Conservation (phyloP, 2,888 invertebrate genomes). For the Lasius platythorax region DNA sequence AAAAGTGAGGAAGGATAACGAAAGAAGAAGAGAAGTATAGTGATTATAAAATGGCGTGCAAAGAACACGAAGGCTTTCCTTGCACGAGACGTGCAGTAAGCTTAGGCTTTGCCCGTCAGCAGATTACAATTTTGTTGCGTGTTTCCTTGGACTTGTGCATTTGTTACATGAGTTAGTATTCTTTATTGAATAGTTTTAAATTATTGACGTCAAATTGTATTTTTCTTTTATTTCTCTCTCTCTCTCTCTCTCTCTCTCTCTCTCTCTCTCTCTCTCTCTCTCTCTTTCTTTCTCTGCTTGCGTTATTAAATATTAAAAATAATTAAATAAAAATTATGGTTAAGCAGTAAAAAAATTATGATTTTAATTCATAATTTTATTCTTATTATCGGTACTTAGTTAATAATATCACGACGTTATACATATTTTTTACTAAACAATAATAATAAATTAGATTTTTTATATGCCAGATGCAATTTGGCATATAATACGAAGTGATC, state of each 20-base stretch:
- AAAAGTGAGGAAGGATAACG: constrained; percentile 24
- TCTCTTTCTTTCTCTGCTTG: not conserved
- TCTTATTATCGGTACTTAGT: not conserved
- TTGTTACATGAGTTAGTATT: constrained; percentile 77
- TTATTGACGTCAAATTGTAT: constrained; percentile 37
- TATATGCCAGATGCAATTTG: not conserved
- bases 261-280: not conserved
- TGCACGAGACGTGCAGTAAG: constrained; percentile 76
- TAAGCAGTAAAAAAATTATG: not conserved
- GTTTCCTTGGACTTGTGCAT: constrained; percentile 80
- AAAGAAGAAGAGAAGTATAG: constrained; percentile 52
- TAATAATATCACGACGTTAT: not conserved
- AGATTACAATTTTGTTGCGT: constrained; percentile 82
- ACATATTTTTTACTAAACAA: not conserved
- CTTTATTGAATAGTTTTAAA: constrained; percentile 77
- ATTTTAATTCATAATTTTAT: not conserved
- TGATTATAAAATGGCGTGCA: constrained; percentile 83
- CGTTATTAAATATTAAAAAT: not conserved
- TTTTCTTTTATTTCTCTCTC: constrained; percentile 13
- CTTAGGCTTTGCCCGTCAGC: constrained; percentile 74
- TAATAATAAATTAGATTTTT: not conserved
- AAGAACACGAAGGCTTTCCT: constrained; percentile 72
- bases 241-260: not conserved
- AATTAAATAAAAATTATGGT: not conserved
- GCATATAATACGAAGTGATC: not conserved